Percentiles rank a stretch among this genome's conserved stretches.
Conservation (phyloP, 2,797 vertebrate genomes). For the Acrossocheilus wenchowensis region DNA sequence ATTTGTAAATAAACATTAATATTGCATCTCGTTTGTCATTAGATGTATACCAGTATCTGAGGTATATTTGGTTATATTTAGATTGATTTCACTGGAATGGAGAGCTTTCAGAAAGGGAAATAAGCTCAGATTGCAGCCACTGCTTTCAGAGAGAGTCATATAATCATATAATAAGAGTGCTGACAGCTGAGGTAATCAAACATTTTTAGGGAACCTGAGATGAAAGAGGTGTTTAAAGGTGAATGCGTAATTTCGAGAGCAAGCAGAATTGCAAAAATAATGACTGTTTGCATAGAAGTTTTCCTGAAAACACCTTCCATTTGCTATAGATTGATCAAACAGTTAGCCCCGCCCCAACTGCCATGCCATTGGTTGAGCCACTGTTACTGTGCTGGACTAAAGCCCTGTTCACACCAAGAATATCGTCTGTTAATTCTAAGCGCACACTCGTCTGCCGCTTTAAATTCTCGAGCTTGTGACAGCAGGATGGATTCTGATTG, state of each 20-base stretch:
- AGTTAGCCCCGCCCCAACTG: neutral
- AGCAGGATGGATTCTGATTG: too few species aligned
- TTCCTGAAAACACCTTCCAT: neutral
- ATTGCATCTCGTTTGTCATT: neutral
- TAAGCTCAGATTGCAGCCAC: constrained; percentile 2
- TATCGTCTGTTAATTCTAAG: too few species aligned
- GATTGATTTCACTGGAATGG: neutral
- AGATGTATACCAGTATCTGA: neutral
- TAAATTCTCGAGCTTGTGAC: too few species aligned
- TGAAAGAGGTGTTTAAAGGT: neutral
- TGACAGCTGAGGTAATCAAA: constrained; percentile 10
- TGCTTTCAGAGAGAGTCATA: neutral
- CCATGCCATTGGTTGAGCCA: neutral
- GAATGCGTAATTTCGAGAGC: neutral
- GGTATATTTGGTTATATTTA: neutral
- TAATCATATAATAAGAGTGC: constrained; percentile 20
- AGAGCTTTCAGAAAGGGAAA: neutral
- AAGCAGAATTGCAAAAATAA: neutral
- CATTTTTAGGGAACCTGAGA: neutral
- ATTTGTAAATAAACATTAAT: constrained; percentile 14
- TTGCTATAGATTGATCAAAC: neutral
- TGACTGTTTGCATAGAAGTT: neutral
- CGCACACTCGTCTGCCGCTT: too few species aligned
- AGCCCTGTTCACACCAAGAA: too few species aligned
- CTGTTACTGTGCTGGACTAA: neutral